These are phyloP conservation scores for Marasmarcha lunaedactyla DNA, from an alignment of 2,888 invertebrate species.

Conservation along the genomic window DNA sequence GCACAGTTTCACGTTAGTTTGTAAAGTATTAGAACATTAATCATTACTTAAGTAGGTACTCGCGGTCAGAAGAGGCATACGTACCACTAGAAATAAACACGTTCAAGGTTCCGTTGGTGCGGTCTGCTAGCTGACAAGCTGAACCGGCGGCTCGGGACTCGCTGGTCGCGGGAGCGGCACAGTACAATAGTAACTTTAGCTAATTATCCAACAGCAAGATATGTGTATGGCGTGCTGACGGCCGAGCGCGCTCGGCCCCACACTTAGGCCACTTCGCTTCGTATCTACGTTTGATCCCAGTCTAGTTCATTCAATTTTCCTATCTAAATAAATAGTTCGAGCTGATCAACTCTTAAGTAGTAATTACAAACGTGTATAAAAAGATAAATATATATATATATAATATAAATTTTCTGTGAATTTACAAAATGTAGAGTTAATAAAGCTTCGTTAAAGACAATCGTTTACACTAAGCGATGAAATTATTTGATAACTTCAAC, in stretches of 20 bases:
- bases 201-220: conserved; percentile 40
- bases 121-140: too few relatives aligned
- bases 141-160: too few relatives aligned
- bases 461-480: conserved; percentile 61
- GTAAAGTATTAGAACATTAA: conserved; percentile 55
- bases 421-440: conserved; percentile 68
- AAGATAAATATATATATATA: conserved; percentile 27
- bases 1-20: conserved; percentile 70
- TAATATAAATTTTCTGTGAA: conserved; percentile 63
- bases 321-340: conserved; percentile 64
- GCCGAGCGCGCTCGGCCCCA: conserved; percentile 22
- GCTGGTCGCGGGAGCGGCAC: too few relatives aligned
- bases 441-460: conserved; percentile 68
- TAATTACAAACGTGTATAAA: conserved; percentile 68
- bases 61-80: conserved; percentile 33
- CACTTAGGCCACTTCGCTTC: conserved; percentile 54
- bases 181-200: conserved; percentile 26
- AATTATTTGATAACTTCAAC: conserved; percentile 68
- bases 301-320: conserved; percentile 57
- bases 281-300: conserved; percentile 58
- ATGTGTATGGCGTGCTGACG: conserved; percentile 29
- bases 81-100: conserved; percentile 7
- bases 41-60: conserved; percentile 35
- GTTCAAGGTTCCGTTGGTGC: conserved; percentile 4
- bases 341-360: conserved; percentile 42